phyloP scores from a whole-genome alignment of 2,888 invertebrate species.

The Abrostola triplasia region DNA sequence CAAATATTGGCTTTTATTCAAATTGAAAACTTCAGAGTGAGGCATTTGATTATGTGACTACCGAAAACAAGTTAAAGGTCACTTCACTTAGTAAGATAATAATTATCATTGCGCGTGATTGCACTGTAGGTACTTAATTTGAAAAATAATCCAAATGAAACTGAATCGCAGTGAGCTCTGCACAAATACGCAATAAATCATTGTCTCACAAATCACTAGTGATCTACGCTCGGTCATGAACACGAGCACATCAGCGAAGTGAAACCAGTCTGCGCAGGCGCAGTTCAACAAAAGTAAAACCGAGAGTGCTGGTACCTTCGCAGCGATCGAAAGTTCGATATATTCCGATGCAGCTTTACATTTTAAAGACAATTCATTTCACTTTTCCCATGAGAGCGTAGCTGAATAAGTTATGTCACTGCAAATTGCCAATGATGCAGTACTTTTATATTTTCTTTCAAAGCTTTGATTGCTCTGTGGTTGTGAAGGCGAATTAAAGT shows the following conservation, averaged over 20 bases:
- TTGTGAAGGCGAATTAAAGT: slow-evolving; percentile 14
- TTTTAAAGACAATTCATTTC: slow-evolving; percentile 50
- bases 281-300: slow-evolving; percentile 63
- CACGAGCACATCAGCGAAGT: slow-evolving; percentile 48
- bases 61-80: no score
- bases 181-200: slow-evolving; percentile 39
- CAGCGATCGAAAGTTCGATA: slow-evolving; percentile 66
- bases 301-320: slow-evolving; percentile 52
- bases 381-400: slow-evolving; percentile 56
- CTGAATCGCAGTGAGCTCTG: slow-evolving; percentile 22
- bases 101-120: no score
- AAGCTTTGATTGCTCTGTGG: slow-evolving; percentile 25
- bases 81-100: no score
- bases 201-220: slow-evolving; percentile 40
- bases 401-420: slow-evolving; percentile 37
- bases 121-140: no score
- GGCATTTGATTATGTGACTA: no score
- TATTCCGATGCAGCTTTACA: slow-evolving; percentile 49
- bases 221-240: slow-evolving; percentile 42
- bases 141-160: slow-evolving; percentile 2
- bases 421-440: slow-evolving; percentile 25
- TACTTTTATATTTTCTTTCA: slow-evolving; percentile 20
- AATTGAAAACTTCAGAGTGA: no score
- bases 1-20: no score
- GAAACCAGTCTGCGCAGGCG: slow-evolving; percentile 53